phyloP scores from a whole-genome alignment of 2,797 vertebrate species.

The Phalanger gymnotis region DNA sequence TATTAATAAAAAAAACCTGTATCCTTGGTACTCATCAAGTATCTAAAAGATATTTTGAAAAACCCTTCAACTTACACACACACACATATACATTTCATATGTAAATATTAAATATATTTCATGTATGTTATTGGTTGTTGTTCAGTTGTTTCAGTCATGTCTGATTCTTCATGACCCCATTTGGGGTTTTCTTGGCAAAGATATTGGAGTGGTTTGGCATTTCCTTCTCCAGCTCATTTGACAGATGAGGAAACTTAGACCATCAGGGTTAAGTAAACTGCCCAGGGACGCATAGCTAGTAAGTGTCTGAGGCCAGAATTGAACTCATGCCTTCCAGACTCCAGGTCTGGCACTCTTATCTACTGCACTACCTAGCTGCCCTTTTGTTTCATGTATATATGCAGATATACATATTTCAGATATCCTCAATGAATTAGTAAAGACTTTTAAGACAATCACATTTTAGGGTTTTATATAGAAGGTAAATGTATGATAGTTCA shows the following conservation, averaged over 20 bases:
- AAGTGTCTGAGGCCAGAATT: not conserved
- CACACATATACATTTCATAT: not conserved
- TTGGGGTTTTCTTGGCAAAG: not conserved
- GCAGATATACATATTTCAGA: no score
- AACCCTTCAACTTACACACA: not conserved
- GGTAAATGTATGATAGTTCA: no score
- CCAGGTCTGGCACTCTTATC: no score
- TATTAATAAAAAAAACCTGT: not conserved
- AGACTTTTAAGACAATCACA: no score
- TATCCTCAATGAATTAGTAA: no score
- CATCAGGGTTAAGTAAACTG: not conserved
- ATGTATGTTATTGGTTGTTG: not conserved
- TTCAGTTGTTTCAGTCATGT: not conserved
- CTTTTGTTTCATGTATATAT: no score
- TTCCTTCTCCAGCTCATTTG: not conserved
- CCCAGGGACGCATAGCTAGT: not conserved
- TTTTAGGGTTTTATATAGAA: no score
- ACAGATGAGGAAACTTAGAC: conserved; percentile 36
- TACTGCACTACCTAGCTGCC: not conserved
- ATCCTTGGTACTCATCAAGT: not conserved
- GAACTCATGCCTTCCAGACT: not conserved
- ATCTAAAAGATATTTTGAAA: not conserved
- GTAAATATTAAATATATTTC: not conserved
- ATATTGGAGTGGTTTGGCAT: not conserved
- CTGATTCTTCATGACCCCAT: not conserved